These are phyloP conservation scores for Coelogynopora nodosa DNA, from an alignment of 2,888 invertebrate species.

Conservation along the genomic window DNA sequence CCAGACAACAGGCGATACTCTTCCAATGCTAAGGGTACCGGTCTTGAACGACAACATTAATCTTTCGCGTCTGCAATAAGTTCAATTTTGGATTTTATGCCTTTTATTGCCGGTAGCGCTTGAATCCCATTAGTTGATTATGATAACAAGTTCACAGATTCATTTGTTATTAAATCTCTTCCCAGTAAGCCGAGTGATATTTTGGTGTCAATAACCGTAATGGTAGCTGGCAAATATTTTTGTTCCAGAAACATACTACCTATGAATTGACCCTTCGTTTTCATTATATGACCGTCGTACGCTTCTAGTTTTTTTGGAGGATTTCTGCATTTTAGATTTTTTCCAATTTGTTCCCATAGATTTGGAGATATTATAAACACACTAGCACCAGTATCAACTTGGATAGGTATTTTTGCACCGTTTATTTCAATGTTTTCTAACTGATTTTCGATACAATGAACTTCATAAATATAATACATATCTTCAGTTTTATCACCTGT, in stretches of 20 bases:
- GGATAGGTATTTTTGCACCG: neutral
- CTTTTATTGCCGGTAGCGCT: neutral
- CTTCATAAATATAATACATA: neutral
- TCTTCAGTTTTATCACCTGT: neutral
- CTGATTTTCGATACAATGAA: neutral
- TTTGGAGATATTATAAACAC: neutral
- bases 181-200: neutral
- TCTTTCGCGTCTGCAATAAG: neutral
- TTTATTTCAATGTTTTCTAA: neutral
- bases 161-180: neutral
- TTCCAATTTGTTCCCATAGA: neutral
- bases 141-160: neutral
- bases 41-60: neutral
- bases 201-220: neutral
- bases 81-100: neutral
- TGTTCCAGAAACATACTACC: neutral
- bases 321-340: neutral
- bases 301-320: neutral
- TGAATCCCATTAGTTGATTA: neutral
- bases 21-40: neutral
- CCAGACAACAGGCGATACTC: conserved; percentile 36
- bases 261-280: neutral
- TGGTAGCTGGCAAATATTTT: neutral
- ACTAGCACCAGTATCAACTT: conserved; percentile 6
- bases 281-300: neutral